These are phyloP conservation scores for Megaceryle alcyon DNA, from an alignment of 2,797 vertebrate species.

Conservation along the genomic window DNA sequence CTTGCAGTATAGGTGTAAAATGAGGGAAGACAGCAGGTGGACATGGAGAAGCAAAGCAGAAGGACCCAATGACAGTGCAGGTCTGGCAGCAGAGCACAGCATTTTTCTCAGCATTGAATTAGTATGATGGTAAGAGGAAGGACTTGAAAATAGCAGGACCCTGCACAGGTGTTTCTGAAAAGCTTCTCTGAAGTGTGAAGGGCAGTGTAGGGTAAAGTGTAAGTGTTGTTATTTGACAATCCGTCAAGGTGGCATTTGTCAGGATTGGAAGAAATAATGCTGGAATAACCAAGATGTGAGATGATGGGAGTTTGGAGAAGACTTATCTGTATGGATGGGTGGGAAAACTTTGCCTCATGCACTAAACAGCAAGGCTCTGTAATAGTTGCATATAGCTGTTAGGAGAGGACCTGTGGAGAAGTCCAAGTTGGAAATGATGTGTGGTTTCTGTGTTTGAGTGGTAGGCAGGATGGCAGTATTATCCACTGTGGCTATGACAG, in stretches of 20 bases:
- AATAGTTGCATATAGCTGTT: neutral
- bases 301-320: neutral
- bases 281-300: neutral
- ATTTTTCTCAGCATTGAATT: neutral
- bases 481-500: neutral
- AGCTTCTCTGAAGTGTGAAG: neutral
- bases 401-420: neutral
- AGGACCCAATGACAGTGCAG: neutral
- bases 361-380: neutral
- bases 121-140: neutral
- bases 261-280: neutral
- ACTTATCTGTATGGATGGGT: neutral
- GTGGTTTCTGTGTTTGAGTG: neutral
- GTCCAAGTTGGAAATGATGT: neutral
- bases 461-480: neutral
- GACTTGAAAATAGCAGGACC: neutral
- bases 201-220: neutral
- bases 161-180: neutral
- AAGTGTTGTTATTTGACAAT: neutral
- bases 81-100: neutral
- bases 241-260: neutral
- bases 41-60: neutral
- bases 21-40: neutral
- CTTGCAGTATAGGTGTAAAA: neutral
- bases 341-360: neutral